Conservation (phyloP, 2,113 vertebrate species). For the Psilopsiagon aurifrons region DNA sequence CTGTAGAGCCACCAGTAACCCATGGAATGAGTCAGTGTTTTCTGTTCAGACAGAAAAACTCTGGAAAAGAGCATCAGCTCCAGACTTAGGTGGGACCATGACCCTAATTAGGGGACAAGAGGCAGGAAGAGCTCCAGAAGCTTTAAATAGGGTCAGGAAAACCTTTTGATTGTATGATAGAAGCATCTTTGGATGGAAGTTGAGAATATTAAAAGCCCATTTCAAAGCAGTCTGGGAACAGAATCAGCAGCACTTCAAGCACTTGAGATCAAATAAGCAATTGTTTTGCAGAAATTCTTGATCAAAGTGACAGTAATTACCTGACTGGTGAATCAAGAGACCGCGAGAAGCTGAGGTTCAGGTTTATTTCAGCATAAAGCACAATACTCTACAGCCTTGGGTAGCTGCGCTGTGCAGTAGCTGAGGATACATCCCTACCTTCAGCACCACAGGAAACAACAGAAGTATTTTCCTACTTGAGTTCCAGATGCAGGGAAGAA, state of each 20-base stretch:
- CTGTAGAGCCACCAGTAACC: not conserved
- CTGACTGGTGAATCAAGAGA: not conserved
- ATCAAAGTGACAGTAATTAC: not conserved
- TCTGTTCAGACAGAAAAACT: not conserved
- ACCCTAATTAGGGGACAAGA: not conserved
- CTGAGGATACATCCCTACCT: not conserved
- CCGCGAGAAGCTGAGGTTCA: not conserved
- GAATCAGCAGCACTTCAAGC: not conserved
- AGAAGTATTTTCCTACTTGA: constrained; percentile 63
- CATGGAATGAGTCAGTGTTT: not conserved
- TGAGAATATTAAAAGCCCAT: constrained; percentile 15
- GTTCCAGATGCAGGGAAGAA: constrained; percentile 55
- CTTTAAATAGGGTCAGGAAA: not conserved
- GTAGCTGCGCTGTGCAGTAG: not conserved
- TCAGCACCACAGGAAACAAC: constrained; percentile 47
- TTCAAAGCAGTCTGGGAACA: constrained; percentile 32
- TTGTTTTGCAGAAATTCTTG: constrained; percentile 7
- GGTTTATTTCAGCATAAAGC: not conserved
- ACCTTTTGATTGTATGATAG: constrained; percentile 13
- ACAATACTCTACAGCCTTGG: not conserved
- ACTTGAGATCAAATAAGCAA: constrained; percentile 33
- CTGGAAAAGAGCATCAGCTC: not conserved
- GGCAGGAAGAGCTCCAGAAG: not conserved
- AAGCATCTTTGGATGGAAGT: not conserved
- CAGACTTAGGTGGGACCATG: not conserved